Conservation (phyloP, 2,113 vertebrate species). For the Tauraco erythrolophus region DNA sequence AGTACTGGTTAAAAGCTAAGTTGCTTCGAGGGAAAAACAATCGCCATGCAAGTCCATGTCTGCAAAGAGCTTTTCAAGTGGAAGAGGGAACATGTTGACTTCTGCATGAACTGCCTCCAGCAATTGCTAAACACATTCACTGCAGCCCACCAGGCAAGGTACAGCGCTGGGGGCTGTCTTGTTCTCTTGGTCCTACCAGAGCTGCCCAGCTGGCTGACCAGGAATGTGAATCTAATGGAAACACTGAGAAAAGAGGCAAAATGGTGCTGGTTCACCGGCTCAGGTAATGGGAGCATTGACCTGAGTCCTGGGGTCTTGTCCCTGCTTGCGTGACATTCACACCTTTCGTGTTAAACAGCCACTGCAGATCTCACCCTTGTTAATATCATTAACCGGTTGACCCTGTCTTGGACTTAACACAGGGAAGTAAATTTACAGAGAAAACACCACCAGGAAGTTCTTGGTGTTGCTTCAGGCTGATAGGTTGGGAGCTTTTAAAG, state of each 20-base stretch:
- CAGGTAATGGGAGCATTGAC: neutral
- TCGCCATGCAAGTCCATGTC: neutral
- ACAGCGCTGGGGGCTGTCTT: neutral
- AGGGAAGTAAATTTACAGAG: neutral
- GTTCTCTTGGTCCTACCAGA: neutral
- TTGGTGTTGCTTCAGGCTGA: neutral
- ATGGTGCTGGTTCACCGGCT: neutral
- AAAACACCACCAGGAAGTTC: neutral
- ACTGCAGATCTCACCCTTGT: neutral
- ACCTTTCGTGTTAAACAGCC: neutral
- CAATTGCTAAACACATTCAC: neutral
- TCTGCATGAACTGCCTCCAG: neutral
- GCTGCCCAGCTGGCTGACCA: neutral
- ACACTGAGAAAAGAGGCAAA: neutral
- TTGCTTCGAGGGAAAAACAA: neutral
- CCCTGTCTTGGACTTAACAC: neutral
- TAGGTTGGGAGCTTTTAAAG: fast-evolving
- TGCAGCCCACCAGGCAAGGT: neutral
- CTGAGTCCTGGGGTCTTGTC: neutral
- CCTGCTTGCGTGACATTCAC: neutral
- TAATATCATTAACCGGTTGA: neutral
- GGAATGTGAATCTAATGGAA: neutral
- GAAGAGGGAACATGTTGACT: neutral
- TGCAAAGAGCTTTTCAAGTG: neutral
- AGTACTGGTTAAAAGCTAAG: neutral